phyloP scores from a whole-genome alignment of 1,140 invertebrate species.

The Listronotus oregonensis region DNA sequence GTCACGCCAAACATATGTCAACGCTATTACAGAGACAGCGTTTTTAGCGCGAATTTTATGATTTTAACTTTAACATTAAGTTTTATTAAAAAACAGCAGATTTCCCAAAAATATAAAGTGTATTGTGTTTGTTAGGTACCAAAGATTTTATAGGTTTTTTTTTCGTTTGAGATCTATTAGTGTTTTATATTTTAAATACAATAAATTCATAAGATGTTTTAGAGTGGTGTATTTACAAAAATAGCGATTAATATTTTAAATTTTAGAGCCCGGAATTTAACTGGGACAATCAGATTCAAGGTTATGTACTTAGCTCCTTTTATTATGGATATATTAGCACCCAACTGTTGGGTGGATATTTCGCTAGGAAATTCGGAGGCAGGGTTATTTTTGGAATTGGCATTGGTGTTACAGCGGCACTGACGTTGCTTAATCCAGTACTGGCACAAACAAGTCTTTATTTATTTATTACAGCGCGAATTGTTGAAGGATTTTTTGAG shows the following conservation, averaged over 20 bases:
- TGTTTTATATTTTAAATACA: too few species aligned
- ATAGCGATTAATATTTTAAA: not conserved
- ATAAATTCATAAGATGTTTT: not conserved
- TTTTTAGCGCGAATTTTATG: too few species aligned
- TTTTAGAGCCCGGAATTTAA: conserved; percentile 66
- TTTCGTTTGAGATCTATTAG: not conserved
- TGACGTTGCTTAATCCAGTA: conserved; percentile 83
- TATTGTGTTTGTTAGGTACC: too few species aligned
- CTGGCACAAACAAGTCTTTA: conserved; percentile 73
- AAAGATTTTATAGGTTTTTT: too few species aligned
- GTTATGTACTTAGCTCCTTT: conserved; percentile 83
- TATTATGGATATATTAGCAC: conserved; percentile 83
- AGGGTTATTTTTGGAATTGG: conserved; percentile 77
- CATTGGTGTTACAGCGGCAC: conserved; percentile 78
- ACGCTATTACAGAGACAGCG: too few species aligned
- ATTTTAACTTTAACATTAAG: too few species aligned
- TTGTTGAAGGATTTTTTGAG: conserved; percentile 89
- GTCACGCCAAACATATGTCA: too few species aligned
- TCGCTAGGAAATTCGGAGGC: conserved; percentile 63
- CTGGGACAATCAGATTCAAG: conserved; percentile 80
- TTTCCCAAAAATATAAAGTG: too few species aligned
- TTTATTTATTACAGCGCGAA: conserved; percentile 73
- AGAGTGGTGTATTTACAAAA: not conserved
- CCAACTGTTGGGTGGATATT: conserved; percentile 66
- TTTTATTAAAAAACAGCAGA: too few species aligned